Base-by-base conservation (phyloP, 2,888 invertebrate genomes). In the Nudaria mundana region DNA sequence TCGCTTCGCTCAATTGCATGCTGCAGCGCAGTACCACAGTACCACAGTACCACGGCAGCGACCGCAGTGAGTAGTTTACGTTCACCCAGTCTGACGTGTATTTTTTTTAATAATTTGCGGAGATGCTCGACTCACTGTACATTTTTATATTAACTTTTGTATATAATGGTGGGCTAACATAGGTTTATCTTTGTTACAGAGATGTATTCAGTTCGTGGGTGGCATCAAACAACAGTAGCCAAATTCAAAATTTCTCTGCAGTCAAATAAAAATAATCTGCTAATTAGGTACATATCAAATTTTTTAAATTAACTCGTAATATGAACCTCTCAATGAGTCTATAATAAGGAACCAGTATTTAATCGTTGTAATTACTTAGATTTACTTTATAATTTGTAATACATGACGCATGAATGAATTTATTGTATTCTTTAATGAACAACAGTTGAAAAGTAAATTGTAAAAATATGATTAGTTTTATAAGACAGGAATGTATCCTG, bases 121-220 rank as follows among this genome's bases (percentile, higher is more conserved):
- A n/a, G n/a, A n/a, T n/a, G n/a, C n/a, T n/a, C n/a, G n/a, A n/a
- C n/a, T n/a, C n/a, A n/a, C n/a, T n/a, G n/a, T n/a, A n/a, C n/a
- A n/a, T n/a, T n/a, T n/a, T n/a, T n/a, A n/a, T n/a, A n/a, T n/a
- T n/a, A n/a, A n/a, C n/a, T n/a, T n/a, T n/a, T n/a, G n/a, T n/a
- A n/a, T n/a, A n/a, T n/a, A n/a, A n/a, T n/a, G n/a, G n/a, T n/a
- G n/a, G n/a, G n/a, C n/a, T n/a, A n/a, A n/a, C n/a, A n/a, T n/a
- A n/a, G n/a, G n/a, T n/a, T n/a, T 46, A 46, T 61, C 61, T 45
- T 62, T 65, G 66, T 65, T 91, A 91, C 92, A 96, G 96, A 87
- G 97, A 97, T 84, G 97, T 97, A 52, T 96, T 95, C 90, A 94
- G 94, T 74, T 94, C 94, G 50, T 96, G 96, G 96, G 96, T 96